Evolutionary conservation across 2,797 vertebrate species (phyloP).

Genomic region (Paedocypris micromegethes): DNA sequence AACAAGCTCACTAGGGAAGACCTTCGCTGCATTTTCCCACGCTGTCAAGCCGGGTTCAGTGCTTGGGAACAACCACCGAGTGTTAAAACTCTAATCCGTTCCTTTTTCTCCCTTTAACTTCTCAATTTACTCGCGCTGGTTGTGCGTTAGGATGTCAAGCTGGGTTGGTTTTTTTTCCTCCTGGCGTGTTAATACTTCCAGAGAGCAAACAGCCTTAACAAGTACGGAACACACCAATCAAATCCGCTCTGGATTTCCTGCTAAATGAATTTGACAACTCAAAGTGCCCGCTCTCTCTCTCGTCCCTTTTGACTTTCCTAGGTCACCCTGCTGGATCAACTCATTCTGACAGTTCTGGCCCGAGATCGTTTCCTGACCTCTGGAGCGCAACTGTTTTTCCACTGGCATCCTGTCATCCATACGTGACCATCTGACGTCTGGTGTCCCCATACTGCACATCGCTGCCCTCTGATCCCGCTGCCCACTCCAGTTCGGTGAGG

Average conservation of each 20-base stretch:
- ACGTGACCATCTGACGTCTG: conserved; percentile 4
- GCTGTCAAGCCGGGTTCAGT: conserved; percentile 36
- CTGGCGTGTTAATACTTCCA: too few relatives aligned
- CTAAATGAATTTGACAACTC: neutral
- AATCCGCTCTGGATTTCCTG: too few relatives aligned
- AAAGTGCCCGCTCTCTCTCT: conserved; percentile 5
- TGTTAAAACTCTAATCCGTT: conserved; percentile 8
- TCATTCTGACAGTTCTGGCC: conserved; percentile 17
- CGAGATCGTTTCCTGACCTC: conserved; percentile 38
- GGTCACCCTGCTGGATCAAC: conserved; percentile 25
- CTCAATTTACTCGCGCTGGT: conserved; percentile 9
- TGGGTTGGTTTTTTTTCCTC: neutral
- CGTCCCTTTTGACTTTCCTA: conserved; percentile 20
- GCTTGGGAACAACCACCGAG: conserved; percentile 10
- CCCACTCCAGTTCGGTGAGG: too few relatives aligned
- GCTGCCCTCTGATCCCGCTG: too few relatives aligned
- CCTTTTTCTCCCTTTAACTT: neutral
- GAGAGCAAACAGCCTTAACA: too few relatives aligned
- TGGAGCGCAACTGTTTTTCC: conserved; percentile 7
- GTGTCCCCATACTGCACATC: neutral
- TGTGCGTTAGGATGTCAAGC: neutral
- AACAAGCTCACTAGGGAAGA: conserved; percentile 41
- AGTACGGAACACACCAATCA: too few relatives aligned
- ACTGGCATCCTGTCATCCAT: conserved; percentile 9
- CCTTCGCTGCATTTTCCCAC: conserved; percentile 42